These are phyloP conservation scores for Lutraria lutraria DNA, from an alignment of 2,888 invertebrate species.

Conservation along the genomic window DNA sequence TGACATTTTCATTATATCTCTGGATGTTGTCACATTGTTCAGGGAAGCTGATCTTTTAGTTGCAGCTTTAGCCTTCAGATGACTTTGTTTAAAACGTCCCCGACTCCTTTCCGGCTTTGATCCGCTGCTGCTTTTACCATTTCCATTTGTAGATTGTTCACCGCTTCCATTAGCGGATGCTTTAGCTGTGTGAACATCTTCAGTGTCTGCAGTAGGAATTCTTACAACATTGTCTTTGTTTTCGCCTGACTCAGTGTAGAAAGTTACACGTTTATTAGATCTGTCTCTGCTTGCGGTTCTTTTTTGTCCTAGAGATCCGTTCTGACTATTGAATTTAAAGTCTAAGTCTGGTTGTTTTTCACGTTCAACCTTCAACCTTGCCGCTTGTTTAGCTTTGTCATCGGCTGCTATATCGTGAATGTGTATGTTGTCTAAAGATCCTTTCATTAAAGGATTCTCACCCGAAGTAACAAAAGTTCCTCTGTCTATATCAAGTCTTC, in stretches of 20 bases:
- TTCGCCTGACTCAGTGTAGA: constrained; percentile 41
- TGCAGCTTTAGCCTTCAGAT: constrained; percentile 41
- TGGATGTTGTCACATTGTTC: constrained; percentile 48
- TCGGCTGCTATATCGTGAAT: constrained; percentile 24
- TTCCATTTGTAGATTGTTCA: constrained; percentile 5
- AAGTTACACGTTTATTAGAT: constrained; percentile 63
- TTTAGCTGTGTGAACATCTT: constrained; percentile 6
- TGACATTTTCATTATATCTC: constrained; percentile 65
- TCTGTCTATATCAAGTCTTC: constrained; percentile 38
- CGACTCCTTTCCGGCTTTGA: constrained; percentile 31
- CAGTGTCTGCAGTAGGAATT: constrained; percentile 42
- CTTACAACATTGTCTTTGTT: constrained; percentile 41
- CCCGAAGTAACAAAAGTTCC: constrained; percentile 27
- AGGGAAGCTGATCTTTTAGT: constrained; percentile 62
- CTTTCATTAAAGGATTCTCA: constrained; percentile 46
- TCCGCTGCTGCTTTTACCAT: background rate
- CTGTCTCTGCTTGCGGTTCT: constrained; percentile 62
- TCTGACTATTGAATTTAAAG: constrained; percentile 62
- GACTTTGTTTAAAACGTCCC: constrained; percentile 23
- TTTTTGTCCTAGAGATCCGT: constrained; percentile 60
- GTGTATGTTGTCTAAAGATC: constrained; percentile 49
- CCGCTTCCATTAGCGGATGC: constrained; percentile 29
- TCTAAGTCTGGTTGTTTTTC: constrained; percentile 52
- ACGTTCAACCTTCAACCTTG: constrained; percentile 24
- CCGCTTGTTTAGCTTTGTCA: constrained; percentile 26